phyloP scores from a whole-genome alignment of 2,797 vertebrate genomes.

The Anableps anableps region DNA sequence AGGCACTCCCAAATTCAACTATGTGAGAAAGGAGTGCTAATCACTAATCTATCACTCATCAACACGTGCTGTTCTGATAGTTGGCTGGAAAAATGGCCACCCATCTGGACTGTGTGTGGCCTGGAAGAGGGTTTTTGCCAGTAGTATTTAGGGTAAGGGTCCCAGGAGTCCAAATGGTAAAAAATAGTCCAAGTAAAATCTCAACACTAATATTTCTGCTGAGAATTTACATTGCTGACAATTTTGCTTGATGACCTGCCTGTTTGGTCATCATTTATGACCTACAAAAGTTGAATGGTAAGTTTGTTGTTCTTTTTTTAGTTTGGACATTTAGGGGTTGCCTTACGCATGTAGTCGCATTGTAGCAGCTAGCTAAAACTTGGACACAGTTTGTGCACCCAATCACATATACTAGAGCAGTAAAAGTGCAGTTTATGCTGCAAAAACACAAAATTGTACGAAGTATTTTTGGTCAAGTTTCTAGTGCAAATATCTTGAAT shows the following conservation, averaged over 20 bases:
- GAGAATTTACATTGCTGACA: not conserved
- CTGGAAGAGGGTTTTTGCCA: not conserved
- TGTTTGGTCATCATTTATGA: not conserved
- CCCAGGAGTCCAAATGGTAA: not conserved
- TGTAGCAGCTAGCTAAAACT: not conserved
- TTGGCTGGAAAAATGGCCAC: conserved; percentile 21
- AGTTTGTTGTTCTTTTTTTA: not conserved
- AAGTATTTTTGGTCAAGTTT: too few relatives aligned
- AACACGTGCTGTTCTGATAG: conserved; percentile 14
- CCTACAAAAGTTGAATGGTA: not conserved
- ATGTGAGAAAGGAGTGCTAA: conserved; percentile 26
- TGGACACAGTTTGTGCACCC: not conserved
- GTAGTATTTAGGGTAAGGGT: not conserved
- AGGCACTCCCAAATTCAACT: conserved; percentile 2
- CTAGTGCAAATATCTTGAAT: too few relatives aligned
- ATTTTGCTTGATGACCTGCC: not conserved
- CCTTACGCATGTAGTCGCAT: not conserved
- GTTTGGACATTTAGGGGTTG: not conserved
- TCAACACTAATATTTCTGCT: not conserved
- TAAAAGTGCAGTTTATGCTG: not conserved
- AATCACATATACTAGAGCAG: not conserved
- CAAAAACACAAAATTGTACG: too few relatives aligned
- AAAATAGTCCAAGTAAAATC: not conserved
- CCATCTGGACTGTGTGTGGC: not conserved
- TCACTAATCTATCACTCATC: conserved; percentile 43